Conservation (phyloP, 2,888 invertebrate genomes). For the Pharmacophagus antenor region DNA sequence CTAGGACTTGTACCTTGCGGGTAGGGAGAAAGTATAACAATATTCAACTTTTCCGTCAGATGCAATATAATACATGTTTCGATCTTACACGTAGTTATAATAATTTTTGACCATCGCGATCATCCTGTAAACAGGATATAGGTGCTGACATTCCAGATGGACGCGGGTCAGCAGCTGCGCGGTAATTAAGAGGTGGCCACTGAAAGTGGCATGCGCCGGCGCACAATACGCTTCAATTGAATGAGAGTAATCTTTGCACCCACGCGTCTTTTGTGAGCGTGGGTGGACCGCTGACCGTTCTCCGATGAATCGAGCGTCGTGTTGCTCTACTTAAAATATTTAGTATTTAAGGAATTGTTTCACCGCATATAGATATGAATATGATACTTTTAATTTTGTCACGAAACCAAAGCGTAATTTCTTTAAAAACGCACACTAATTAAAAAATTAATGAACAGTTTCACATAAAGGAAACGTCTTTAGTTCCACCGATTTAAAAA, state of each 20-base stretch:
- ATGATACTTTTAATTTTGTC: too few species aligned
- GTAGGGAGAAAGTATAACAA: too few species aligned
- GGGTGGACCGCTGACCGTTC: constrained; percentile 77
- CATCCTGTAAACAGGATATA: constrained; percentile 66
- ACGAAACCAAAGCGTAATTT: too few species aligned
- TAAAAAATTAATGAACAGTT: too few species aligned
- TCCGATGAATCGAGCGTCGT: constrained; percentile 33
- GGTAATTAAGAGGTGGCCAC: constrained; percentile 77
- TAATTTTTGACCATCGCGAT: constrained; percentile 25
- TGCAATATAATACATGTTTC: background rate
- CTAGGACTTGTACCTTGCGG: too few species aligned
- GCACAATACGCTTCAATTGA: constrained; percentile 80
- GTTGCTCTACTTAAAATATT: constrained; percentile 56
- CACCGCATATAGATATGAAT: too few species aligned
- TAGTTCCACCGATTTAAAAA: too few species aligned
- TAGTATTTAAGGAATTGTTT: too few species aligned
- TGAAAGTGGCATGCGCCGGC: constrained; percentile 78
- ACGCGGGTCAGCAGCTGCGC: constrained; percentile 77
- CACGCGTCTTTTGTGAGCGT: constrained; percentile 76
- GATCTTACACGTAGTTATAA: background rate
- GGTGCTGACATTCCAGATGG: constrained; percentile 78
- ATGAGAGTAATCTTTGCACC: constrained; percentile 81
- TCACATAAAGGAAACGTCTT: too few species aligned
- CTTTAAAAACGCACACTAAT: too few species aligned
- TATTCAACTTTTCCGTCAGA: background rate